Evolutionary conservation across 2,888 invertebrate genomes (phyloP).

Genomic region (Danaus chrysippus): DNA sequence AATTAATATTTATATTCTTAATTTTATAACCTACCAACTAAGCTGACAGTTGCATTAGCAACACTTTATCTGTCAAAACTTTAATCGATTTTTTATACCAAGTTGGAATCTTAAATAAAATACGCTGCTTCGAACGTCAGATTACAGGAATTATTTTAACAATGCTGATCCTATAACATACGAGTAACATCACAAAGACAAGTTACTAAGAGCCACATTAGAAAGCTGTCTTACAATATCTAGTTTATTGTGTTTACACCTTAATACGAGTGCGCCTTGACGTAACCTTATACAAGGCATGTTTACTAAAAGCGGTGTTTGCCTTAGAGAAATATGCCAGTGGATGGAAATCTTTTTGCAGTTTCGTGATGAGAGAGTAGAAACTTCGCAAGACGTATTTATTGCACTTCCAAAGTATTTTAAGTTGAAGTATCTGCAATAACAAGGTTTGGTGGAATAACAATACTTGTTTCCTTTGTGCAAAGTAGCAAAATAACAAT

Average conservation of each 20-base stretch:
- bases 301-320: constrained; percentile 31
- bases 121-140: not conserved
- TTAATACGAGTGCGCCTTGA: constrained; percentile 28
- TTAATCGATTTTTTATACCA: too few species aligned
- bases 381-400: constrained; percentile 12
- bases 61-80: too few species aligned
- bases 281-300: constrained; percentile 33
- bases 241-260: constrained; percentile 10
- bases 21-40: too few species aligned
- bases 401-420: constrained; percentile 9
- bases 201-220: not conserved
- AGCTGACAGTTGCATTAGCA: too few species aligned
- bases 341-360: constrained; percentile 21
- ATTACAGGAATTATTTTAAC: not conserved
- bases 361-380: constrained; percentile 9
- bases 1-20: too few species aligned
- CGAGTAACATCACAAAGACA: not conserved
- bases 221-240: constrained; percentile 4
- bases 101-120: too few species aligned
- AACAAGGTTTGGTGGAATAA: constrained; percentile 5
- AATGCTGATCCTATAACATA: not conserved
- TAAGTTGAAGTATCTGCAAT: constrained; percentile 8
- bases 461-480: constrained; percentile 6
- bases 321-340: constrained; percentile 22
- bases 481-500: not conserved